Percentiles rank a stretch among this genome's conserved stretches.
Evolutionary conservation across 2,888 invertebrate species (phyloP).

Genomic region (Margaritifera margaritifera): DNA sequence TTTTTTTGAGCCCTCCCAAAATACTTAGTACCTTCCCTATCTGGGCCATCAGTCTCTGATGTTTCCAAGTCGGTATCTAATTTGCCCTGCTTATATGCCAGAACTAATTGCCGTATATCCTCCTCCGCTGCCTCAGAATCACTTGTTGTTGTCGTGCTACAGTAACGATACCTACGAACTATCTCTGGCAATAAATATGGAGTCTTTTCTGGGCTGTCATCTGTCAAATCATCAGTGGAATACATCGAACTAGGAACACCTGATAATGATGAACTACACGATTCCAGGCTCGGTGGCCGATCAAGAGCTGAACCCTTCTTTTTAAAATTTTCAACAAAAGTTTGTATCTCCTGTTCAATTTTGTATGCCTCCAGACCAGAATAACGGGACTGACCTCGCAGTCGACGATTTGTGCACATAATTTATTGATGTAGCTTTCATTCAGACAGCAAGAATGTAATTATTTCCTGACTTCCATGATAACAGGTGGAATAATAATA

Average conservation of each 20-base stretch:
- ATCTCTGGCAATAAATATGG: conserved; percentile 43
- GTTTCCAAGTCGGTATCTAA: conserved; percentile 21
- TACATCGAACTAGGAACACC: conserved; percentile 59
- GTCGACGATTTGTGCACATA: conserved; percentile 21
- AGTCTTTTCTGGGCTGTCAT: conserved; percentile 52
- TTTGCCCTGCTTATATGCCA: conserved; percentile 42
- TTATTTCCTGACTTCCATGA: no score
- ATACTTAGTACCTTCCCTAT: conserved; percentile 13
- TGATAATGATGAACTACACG: conserved; percentile 39
- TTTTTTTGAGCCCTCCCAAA: background rate
- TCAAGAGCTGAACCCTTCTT: conserved; percentile 57
- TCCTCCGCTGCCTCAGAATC: conserved; percentile 48
- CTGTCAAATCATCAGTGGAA: conserved; percentile 57
- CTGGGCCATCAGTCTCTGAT: conserved; percentile 47
- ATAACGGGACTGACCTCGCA: conserved; percentile 34
- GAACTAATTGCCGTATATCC: conserved; percentile 30
- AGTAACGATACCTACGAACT: conserved; percentile 38
- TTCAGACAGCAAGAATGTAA: conserved; percentile 7
- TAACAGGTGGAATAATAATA: no score
- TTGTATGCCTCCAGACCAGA: conserved; percentile 44
- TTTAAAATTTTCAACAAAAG: conserved; percentile 64
- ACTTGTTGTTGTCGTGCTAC: conserved; percentile 42
- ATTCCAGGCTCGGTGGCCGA: conserved; percentile 45
- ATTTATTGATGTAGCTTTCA: conserved; percentile 16
- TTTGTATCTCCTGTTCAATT: conserved; percentile 64